Evolutionary conservation across 2,888 invertebrate genomes (phyloP).

Genomic region (Nymphalis c-album): DNA sequence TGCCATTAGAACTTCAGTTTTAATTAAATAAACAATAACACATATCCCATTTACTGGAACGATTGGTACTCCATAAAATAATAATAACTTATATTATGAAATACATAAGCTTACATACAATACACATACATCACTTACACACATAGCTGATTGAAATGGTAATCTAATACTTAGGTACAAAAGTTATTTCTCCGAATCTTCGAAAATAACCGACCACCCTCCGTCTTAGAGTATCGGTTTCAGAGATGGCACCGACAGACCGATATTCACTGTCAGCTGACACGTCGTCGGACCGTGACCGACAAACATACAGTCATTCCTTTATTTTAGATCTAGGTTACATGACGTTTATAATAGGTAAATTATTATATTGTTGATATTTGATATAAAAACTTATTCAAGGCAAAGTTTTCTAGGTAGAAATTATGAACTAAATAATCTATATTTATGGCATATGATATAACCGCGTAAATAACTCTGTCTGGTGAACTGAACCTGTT

Average conservation of each 20-base stretch:
- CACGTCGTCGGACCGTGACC: conserved; percentile 53
- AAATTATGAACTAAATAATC: too few species aligned
- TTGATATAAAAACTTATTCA: too few species aligned
- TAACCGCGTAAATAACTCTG: too few species aligned
- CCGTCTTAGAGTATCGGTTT: conserved; percentile 56
- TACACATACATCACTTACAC: not conserved
- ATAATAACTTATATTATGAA: too few species aligned
- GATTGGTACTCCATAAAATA: too few species aligned
- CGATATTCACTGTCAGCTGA: conserved; percentile 55
- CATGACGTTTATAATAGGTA: not conserved
- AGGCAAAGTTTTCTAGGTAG: too few species aligned
- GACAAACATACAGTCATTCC: conserved; percentile 43
- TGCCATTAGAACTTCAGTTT: too few species aligned
- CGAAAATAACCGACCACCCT: conserved; percentile 65
- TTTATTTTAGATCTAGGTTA: conserved; percentile 35
- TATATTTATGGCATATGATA: too few species aligned
- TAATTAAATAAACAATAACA: too few species aligned
- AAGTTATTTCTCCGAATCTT: conserved; percentile 59
- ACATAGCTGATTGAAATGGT: conserved; percentile 33
- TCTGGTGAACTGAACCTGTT: too few species aligned
- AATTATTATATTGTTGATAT: not conserved
- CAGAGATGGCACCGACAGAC: conserved; percentile 43
- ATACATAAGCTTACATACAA: too few species aligned
- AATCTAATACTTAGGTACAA: conserved; percentile 49
- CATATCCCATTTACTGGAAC: too few species aligned